These are phyloP conservation scores for Coturnix japonica DNA, from an alignment of 2,113 vertebrate genomes.

Conservation along the genomic window DNA sequence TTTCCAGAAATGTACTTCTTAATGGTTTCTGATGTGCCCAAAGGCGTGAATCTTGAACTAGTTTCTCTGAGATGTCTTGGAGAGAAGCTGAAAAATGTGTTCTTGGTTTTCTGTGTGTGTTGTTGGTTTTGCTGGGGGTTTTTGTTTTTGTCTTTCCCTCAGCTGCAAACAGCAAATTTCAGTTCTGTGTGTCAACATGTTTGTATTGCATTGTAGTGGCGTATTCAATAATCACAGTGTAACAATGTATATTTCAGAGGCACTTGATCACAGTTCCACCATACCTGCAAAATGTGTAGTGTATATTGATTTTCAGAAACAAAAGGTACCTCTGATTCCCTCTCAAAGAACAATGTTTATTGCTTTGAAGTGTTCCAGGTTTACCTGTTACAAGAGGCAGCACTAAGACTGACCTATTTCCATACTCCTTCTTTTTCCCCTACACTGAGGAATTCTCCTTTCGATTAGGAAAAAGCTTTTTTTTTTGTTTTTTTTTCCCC, in stretches of 20 bases:
- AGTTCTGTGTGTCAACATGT: slow-evolving; percentile 24
- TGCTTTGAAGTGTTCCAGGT: not conserved
- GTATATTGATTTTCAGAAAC: slow-evolving; percentile 42
- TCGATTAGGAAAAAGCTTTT: not conserved
- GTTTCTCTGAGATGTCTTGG: slow-evolving; percentile 35
- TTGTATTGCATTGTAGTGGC: slow-evolving; percentile 11
- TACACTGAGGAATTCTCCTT: not conserved
- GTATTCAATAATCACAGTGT: slow-evolving; percentile 54
- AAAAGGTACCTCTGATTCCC: not conserved
- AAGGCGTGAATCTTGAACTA: slow-evolving; percentile 74
- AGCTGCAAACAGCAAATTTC: slow-evolving; percentile 41
- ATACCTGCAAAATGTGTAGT: not conserved
- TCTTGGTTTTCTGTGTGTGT: not conserved
- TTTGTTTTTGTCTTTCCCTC: accelerated
- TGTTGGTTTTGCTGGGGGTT: not conserved
- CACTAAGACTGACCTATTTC: slow-evolving; percentile 11
- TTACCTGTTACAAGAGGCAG: not conserved
- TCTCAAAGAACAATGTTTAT: not conserved
- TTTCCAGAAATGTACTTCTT: slow-evolving; percentile 80
- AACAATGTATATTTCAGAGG: slow-evolving; percentile 21
- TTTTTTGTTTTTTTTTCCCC: not conserved
- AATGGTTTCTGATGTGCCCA: slow-evolving; percentile 80
- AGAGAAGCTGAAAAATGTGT: slow-evolving; percentile 28
- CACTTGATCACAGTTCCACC: slow-evolving; percentile 13
- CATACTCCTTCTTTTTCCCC: not conserved